phyloP scores from a whole-genome alignment of 2,888 invertebrate species.

The Rutpela maculata region DNA sequence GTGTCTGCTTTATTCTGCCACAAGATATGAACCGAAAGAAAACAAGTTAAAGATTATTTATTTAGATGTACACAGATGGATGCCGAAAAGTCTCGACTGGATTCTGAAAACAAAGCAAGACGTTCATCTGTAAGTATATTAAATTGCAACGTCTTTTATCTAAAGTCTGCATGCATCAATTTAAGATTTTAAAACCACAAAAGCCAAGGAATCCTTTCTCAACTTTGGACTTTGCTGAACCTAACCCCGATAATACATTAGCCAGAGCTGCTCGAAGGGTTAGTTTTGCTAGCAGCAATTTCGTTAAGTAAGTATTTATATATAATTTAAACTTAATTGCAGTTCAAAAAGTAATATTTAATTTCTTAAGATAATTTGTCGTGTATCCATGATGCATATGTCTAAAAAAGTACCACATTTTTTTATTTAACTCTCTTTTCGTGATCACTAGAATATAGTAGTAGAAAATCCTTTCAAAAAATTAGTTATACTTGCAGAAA shows the following conservation, averaged over 20 bases:
- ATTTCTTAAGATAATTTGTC: slow-evolving; percentile 16
- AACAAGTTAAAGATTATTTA: neutral
- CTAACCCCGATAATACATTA: slow-evolving; percentile 48
- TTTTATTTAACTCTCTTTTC: no score
- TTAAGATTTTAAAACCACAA: slow-evolving; percentile 60
- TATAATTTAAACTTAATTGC: neutral
- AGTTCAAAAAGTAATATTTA: slow-evolving; percentile 23
- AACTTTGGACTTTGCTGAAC: slow-evolving; percentile 58
- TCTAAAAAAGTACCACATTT: no score
- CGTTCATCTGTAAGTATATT: slow-evolving; percentile 30
- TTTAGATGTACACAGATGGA: slow-evolving; percentile 15
- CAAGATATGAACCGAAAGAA: neutral
- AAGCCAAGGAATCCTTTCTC: slow-evolving; percentile 59
- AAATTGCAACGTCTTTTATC: neutral
- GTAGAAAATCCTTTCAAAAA: no score
- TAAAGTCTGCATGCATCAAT: slow-evolving; percentile 9
- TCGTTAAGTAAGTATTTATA: slow-evolving; percentile 62
- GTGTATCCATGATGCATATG: no score
- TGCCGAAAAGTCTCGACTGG: slow-evolving; percentile 11
- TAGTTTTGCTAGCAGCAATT: slow-evolving; percentile 68
- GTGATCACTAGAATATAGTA: no score
- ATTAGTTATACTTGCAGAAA: no score
- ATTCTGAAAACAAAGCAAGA: slow-evolving; percentile 22
- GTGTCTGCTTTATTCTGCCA: neutral
- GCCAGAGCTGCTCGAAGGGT: slow-evolving; percentile 60